Evolutionary conservation across 1,140 invertebrate genomes (phyloP).

Genomic region (Acromyrmex echinatior): DNA sequence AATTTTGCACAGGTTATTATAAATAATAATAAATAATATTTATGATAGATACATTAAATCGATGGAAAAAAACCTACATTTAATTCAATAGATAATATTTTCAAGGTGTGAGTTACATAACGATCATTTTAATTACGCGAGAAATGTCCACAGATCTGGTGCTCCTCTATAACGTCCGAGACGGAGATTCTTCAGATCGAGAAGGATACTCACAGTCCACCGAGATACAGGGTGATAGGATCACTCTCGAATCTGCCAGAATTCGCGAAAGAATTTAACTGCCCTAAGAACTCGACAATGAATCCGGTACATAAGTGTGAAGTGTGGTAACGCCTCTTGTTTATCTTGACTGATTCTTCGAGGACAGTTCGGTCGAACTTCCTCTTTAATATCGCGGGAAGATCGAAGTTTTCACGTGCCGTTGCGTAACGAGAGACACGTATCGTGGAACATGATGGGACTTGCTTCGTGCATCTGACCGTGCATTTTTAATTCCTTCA

Average conservation of each 20-base stretch:
- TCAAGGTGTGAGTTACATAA: not conserved
- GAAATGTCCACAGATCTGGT: conserved; percentile 92
- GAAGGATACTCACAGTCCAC: conserved; percentile 94
- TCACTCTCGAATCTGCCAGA: conserved; percentile 96
- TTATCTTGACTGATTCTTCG: not conserved
- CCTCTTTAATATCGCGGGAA: not conserved
- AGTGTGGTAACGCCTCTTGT: conserved; percentile 92
- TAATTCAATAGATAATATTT: not conserved
- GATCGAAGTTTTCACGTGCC: conserved; percentile 2
- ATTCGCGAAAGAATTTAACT: conserved; percentile 96
- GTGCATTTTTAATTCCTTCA: conserved; percentile 36
- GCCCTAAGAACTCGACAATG: conserved; percentile 92
- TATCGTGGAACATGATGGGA: not conserved
- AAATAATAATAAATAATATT: not conserved
- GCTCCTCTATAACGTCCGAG: conserved; percentile 93
- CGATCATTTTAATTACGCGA: conserved; percentile 2
- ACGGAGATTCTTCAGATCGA: conserved; percentile 92
- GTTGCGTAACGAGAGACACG: not conserved
- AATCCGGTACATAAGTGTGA: conserved; percentile 96
- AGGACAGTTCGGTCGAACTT: conserved; percentile 29
- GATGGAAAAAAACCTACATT: not conserved
- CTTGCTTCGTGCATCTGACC: conserved; percentile 25
- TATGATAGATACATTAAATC: not conserved
- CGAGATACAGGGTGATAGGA: conserved; percentile 94
- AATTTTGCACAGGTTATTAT: conserved; percentile 94